Conservation (phyloP, 2,113 vertebrate genomes). For the Tympanuchus pallidicinctus region DNA sequence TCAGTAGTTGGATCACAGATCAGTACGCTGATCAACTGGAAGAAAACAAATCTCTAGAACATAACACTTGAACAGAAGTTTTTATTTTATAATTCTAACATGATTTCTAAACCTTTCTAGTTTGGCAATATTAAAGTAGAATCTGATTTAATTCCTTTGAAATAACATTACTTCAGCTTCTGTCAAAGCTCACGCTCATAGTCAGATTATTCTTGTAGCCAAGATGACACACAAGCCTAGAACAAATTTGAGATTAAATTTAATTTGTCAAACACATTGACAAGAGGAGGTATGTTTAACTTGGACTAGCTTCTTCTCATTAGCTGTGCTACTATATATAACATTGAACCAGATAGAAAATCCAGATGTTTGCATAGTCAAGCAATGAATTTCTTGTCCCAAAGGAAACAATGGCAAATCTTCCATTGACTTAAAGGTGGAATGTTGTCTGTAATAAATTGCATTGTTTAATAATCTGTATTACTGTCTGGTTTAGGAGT, state of each 20-base stretch:
- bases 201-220: not conserved
- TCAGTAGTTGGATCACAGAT: not conserved
- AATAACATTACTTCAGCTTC: conserved; percentile 40
- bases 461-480: not conserved
- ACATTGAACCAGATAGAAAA: conserved; percentile 19
- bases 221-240: conserved; percentile 12
- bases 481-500: not conserved
- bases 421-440: not conserved
- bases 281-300: conserved; percentile 36
- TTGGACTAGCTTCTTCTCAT: not conserved
- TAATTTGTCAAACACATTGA: conserved; percentile 22
- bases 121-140: not conserved
- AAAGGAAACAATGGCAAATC: not conserved
- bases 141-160: not conserved
- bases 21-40: not conserved
- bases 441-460: not conserved
- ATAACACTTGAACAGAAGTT: not conserved
- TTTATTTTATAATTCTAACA: not conserved
- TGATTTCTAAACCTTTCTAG: not conserved
- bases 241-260: conserved; percentile 34
- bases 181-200: conserved; percentile 17
- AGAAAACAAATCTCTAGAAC: not conserved
- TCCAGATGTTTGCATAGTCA: conserved; percentile 5
- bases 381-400: not conserved
- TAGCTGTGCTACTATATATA: conserved; percentile 22